These are phyloP conservation scores for Cottus gobio DNA, from an alignment of 2,113 vertebrate species.

Conservation along the genomic window DNA sequence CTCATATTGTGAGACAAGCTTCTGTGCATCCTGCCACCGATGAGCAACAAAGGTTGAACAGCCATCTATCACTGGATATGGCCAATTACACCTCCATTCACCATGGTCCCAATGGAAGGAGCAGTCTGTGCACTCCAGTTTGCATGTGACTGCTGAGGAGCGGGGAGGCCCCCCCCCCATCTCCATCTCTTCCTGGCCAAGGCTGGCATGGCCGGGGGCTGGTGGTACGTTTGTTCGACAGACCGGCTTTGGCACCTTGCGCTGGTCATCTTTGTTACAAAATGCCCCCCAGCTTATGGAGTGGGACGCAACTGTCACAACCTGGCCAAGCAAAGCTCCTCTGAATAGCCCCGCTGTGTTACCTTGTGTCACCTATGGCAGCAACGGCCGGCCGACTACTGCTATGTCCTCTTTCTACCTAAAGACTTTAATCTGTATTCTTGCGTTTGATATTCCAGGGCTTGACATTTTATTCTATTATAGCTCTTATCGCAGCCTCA, in stretches of 20 bases:
- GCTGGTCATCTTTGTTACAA: slow-evolving; percentile 76
- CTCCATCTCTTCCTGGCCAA: slow-evolving; percentile 38
- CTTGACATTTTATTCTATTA: slow-evolving; percentile 26
- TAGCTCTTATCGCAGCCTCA: slow-evolving; percentile 39
- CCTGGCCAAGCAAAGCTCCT: slow-evolving; percentile 35
- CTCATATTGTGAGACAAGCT: slow-evolving; percentile 73
- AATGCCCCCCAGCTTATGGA: slow-evolving; percentile 70
- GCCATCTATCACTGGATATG: slow-evolving; percentile 74
- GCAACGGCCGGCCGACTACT: not conserved
- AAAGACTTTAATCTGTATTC: slow-evolving; percentile 2
- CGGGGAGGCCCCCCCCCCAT: slow-evolving; percentile 14
- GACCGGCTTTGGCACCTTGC: slow-evolving; percentile 72
- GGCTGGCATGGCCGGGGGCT: slow-evolving; percentile 53
- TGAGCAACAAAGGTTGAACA: slow-evolving; percentile 68
- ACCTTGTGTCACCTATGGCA: slow-evolving; percentile 62
- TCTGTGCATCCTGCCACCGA: slow-evolving; percentile 55
- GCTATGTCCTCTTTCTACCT: not conserved
- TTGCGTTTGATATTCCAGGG: slow-evolving; percentile 1
- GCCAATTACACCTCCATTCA: slow-evolving; percentile 74
- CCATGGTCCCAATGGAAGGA: slow-evolving; percentile 34
- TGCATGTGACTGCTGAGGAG: slow-evolving; percentile 22
- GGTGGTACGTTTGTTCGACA: slow-evolving; percentile 59
- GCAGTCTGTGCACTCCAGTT: slow-evolving; percentile 46
- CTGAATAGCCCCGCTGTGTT: slow-evolving; percentile 51
- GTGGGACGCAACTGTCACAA: slow-evolving; percentile 72